phyloP scores from a whole-genome alignment of 1,140 invertebrate species.

The Ceratitis capitata region DNA sequence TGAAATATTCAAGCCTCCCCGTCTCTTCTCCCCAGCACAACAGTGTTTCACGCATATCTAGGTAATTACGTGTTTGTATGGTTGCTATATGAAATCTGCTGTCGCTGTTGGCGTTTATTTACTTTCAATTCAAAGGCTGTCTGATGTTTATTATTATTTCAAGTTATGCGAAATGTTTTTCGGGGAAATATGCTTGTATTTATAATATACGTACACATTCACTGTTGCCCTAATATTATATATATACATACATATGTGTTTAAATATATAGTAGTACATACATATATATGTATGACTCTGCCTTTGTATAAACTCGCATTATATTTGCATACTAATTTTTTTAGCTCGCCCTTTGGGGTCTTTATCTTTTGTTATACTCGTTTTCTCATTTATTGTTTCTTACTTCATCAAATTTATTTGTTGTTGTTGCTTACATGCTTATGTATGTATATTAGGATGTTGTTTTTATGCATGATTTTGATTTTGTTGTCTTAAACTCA shows the following conservation, averaged over 20 bases:
- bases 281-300: not conserved
- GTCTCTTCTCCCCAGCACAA: not conserved
- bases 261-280: not conserved
- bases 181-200: not conserved
- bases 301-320: not conserved
- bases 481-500: too few species aligned
- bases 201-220: not conserved
- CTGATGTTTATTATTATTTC: constrained; percentile 21
- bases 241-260: not conserved
- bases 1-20: not conserved
- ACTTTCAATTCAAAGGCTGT: constrained; percentile 16
- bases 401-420: not conserved
- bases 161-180: constrained; percentile 1
- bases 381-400: not conserved
- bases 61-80: not conserved
- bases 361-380: not conserved
- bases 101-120: not conserved
- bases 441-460: too few species aligned
- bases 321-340: constrained; percentile 4
- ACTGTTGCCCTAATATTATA: not conserved
- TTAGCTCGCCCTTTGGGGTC: not conserved
- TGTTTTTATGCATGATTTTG: constrained; percentile 13
- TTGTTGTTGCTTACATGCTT: not conserved
- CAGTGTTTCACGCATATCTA: not conserved
- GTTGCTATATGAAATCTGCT: not conserved